Percentiles rank a stretch among this genome's conserved stretches.
These are phyloP conservation scores for Cyphomyrus discorhynchus DNA, from an alignment of 2,113 vertebrate species.

Conservation along the genomic window DNA sequence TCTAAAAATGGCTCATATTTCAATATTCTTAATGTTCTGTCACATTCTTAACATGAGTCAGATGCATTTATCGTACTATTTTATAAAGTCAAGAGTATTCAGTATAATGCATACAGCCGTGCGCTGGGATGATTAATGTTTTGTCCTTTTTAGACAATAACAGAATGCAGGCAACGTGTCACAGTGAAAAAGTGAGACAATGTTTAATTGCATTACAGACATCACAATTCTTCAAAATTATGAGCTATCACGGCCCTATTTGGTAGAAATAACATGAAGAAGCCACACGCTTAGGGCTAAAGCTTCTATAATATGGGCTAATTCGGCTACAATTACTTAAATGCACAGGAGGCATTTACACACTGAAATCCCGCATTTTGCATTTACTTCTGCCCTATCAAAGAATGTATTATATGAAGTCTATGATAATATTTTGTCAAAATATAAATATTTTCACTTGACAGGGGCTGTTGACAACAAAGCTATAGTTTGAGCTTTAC, in stretches of 20 bases:
- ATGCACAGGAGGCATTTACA: slow-evolving; percentile 63
- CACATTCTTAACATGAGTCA: background rate
- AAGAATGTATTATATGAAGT: slow-evolving; percentile 14
- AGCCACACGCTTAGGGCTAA: slow-evolving; percentile 56
- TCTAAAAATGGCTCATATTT: background rate
- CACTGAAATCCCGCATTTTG: slow-evolving; percentile 17
- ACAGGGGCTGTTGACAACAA: background rate
- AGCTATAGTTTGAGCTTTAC: background rate
- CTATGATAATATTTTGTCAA: background rate
- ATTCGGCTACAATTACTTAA: slow-evolving; percentile 67
- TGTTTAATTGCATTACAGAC: slow-evolving; percentile 35
- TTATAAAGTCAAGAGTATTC: background rate
- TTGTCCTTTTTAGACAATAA: background rate
- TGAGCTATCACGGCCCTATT: slow-evolving; percentile 55
- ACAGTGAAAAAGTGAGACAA: background rate
- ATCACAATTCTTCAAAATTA: slow-evolving; percentile 47
- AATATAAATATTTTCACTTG: background rate
- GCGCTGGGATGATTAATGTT: background rate
- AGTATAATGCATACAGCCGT: background rate
- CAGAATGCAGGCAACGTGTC: background rate
- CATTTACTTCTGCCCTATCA: background rate
- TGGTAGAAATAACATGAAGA: slow-evolving; percentile 49
- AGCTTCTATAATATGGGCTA: slow-evolving; percentile 59
- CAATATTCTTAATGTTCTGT: background rate
- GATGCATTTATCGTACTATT: background rate